phyloP scores from a whole-genome alignment of 2,888 invertebrate species.

The Sarcophaga rosellei region DNA sequence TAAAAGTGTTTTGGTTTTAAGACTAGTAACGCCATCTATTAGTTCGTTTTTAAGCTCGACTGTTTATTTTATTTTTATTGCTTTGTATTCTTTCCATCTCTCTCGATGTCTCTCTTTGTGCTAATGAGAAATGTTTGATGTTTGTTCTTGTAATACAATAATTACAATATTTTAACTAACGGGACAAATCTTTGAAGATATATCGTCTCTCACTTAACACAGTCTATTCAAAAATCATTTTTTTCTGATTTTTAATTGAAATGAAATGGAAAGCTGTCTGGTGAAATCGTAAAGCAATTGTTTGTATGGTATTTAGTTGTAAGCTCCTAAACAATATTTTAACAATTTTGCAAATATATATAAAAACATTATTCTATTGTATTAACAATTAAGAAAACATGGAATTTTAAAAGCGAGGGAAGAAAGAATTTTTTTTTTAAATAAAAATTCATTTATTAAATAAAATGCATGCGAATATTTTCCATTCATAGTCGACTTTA shows the following conservation, averaged over 20 bases:
- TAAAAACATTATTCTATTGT: neutral
- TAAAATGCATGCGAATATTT: too few relatives aligned
- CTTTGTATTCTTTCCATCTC: too few relatives aligned
- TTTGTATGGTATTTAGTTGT: slow-evolving; percentile 31
- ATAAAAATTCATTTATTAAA: slow-evolving; percentile 1
- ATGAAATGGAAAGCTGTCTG: slow-evolving; percentile 51
- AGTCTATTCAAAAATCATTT: neutral
- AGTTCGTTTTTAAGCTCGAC: too few relatives aligned
- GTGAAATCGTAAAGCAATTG: slow-evolving; percentile 49
- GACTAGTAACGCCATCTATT: too few relatives aligned
- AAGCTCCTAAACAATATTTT: neutral
- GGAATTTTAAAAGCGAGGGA: neutral
- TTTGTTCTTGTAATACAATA: too few relatives aligned
- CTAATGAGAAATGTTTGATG: too few relatives aligned
- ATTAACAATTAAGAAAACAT: neutral
- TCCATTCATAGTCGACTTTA: too few relatives aligned
- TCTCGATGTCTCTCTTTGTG: too few relatives aligned
- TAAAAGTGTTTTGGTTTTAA: too few relatives aligned
- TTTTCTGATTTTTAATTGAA: neutral
- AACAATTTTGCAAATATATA: slow-evolving; percentile 49
- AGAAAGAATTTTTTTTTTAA: neutral
- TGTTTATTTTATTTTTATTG: too few relatives aligned
- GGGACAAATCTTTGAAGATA: neutral
- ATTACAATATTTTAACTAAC: too few relatives aligned
- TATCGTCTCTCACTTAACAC: neutral